Conservation (phyloP, 2,888 invertebrate genomes). For the Plemyria rubiginata region DNA sequence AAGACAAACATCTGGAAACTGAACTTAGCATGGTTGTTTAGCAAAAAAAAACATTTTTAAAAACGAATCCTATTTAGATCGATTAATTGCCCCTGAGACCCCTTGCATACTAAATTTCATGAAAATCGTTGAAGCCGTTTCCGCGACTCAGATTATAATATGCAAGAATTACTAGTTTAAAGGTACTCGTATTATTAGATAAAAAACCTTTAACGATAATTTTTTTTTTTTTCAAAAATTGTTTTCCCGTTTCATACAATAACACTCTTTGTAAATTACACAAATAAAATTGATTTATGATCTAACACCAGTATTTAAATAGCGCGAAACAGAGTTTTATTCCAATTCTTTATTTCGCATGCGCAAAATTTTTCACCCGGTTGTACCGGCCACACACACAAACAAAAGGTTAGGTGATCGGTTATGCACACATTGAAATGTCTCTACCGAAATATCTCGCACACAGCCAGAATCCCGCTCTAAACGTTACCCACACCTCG, state of each 20-base stretch:
- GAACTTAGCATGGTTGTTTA: too few species aligned
- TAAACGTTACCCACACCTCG: constrained; percentile 61
- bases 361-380: constrained; percentile 58
- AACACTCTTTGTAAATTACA: constrained; percentile 13
- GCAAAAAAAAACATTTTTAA: too few species aligned
- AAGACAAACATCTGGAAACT: too few species aligned
- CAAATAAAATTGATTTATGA: constrained; percentile 52
- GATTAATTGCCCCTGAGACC: too few species aligned
- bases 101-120: too few species aligned
- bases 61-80: too few species aligned
- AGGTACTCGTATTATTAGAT: too few species aligned
- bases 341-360: constrained; percentile 61
- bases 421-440: constrained; percentile 54
- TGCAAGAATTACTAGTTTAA: too few species aligned
- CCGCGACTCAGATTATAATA: too few species aligned
- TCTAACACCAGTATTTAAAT: constrained; percentile 63
- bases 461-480: constrained; percentile 53
- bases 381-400: constrained; percentile 60
- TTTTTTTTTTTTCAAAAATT: too few species aligned
- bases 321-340: constrained; percentile 66
- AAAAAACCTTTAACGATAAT: too few species aligned
- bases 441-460: constrained; percentile 55
- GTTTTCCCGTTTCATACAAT: constrained; percentile 11
- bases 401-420: constrained; percentile 59
- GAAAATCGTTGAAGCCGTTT: too few species aligned